Conservation (phyloP, 1,140 invertebrate species). For the Nymphalis io region DNA sequence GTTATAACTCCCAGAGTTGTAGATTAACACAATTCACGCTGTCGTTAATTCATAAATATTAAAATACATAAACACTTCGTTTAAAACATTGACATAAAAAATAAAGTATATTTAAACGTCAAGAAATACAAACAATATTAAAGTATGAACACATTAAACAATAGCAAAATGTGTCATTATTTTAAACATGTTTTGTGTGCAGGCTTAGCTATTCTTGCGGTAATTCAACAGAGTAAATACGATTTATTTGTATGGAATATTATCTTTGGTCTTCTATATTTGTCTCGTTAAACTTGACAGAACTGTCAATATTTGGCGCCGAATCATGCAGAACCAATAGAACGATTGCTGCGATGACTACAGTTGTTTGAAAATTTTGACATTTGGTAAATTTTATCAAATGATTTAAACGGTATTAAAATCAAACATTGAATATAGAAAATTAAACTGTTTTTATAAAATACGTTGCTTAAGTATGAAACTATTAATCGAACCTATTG, state of each 20-base stretch:
- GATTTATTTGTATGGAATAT: constrained; percentile 14
- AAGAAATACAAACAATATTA: constrained; percentile 6
- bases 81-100: background rate
- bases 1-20: too few relatives aligned
- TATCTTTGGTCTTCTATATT: constrained; percentile 22
- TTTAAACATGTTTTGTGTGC: constrained; percentile 7
- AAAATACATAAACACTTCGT: background rate
- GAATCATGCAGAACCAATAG: background rate
- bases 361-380: background rate
- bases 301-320: constrained; percentile 21
- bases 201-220: background rate
- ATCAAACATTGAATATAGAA: too few relatives aligned
- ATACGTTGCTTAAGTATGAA: too few relatives aligned
- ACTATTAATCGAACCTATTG: too few relatives aligned
- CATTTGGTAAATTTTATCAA: background rate
- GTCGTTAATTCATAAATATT: background rate
- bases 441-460: too few relatives aligned
- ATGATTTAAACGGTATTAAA: too few relatives aligned
- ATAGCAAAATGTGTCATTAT: constrained; percentile 2
- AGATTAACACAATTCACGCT: too few relatives aligned
- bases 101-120: background rate
- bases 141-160: constrained; percentile 3
- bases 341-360: background rate
- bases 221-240: constrained; percentile 14
- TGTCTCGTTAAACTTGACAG: constrained; percentile 1